phyloP scores from a whole-genome alignment of 53 echinoderm and acorn worm species.

The Temnopleurus reevesii region DNA sequence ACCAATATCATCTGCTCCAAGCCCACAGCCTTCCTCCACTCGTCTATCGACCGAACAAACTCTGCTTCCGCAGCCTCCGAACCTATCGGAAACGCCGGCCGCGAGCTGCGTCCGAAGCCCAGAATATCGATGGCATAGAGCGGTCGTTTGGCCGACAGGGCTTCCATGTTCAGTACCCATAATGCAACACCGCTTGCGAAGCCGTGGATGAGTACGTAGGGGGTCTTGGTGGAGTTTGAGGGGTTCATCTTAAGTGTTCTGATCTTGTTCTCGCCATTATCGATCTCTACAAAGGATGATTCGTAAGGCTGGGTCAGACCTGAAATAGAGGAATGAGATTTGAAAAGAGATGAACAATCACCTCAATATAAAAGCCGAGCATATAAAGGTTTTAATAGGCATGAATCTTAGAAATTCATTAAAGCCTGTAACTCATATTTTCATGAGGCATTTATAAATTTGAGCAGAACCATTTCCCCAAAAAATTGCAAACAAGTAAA shows the following conservation, averaged over 20 bases:
- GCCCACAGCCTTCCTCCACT: slow-evolving; percentile 82
- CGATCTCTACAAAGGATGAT: slow-evolving; percentile 79
- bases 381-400: no score
- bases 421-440: no score
- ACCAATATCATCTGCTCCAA: slow-evolving; percentile 86
- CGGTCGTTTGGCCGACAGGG: slow-evolving; percentile 63
- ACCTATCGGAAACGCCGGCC: slow-evolving; percentile 66
- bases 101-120: slow-evolving; percentile 90
- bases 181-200: slow-evolving; percentile 87
- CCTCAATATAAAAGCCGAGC: no score
- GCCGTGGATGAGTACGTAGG: slow-evolving; percentile 87
- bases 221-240: slow-evolving; percentile 68
- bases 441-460: no score
- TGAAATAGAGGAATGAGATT: not conserved
- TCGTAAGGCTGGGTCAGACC: slow-evolving; percentile 75
- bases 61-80: slow-evolving; percentile 79
- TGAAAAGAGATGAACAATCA: not conserved
- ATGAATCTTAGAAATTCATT: no score
- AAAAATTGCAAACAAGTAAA: no score
- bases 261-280: slow-evolving; percentile 67
- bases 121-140: slow-evolving; percentile 90
- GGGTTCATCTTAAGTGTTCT: slow-evolving; percentile 78
- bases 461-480: no score
- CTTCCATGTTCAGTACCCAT: slow-evolving; percentile 87
- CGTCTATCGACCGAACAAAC: slow-evolving; percentile 88